Base-by-base conservation (phyloP, 2,113 vertebrate genomes). In the Guaruba guarouba region DNA sequence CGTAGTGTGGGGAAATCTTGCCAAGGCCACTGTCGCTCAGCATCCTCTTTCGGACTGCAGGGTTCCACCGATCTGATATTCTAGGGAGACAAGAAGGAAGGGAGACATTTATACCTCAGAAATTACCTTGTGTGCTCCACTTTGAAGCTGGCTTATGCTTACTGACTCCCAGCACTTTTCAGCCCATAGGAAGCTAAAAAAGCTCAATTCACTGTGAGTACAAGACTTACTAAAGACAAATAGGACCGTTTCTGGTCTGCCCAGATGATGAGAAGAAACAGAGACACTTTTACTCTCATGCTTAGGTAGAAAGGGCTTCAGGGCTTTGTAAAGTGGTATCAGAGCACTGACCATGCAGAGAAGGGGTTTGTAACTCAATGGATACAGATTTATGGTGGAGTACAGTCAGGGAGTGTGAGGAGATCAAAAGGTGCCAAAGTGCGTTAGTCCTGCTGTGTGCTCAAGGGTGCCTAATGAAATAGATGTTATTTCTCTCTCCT, bases 11-110 rank as follows among this genome's bases (percentile, higher is more conserved):
- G 37, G 97, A 95, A 66, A 97, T 92, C 96, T 97, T 97, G 18
- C 97, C 97, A 3, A 98, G 95, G 46, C 98, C 94, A 0, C 98
- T 98, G 87, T 98, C 98, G 0, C 98, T 98, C 95, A 98, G 97
- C 98, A 98, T 98, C 90, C 97, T 97, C 80, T 97, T 98, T 85
- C 98, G 96, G 41, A 98, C 93, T 0, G 97, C 88, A 5, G 98
- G 98, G 22, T 98, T 98, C 98, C 98, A 98, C 93, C 98, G 97
- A 91, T 98, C 98, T 7, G 98, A 96, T 82, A 98, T 97, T 88
- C 98, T 97, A 85, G 24, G 43, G 67, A 83, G 41, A 55, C 25
- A 57, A 88, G n/a, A 83, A 88, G 55, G 61, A 82, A 85, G 54
- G 57, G 69, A 91, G 39, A 16, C 27, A 46, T 70, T 92, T 35